Evolutionary conservation across 2,888 invertebrate species (phyloP).

Genomic region (Anthophora plumipes): DNA sequence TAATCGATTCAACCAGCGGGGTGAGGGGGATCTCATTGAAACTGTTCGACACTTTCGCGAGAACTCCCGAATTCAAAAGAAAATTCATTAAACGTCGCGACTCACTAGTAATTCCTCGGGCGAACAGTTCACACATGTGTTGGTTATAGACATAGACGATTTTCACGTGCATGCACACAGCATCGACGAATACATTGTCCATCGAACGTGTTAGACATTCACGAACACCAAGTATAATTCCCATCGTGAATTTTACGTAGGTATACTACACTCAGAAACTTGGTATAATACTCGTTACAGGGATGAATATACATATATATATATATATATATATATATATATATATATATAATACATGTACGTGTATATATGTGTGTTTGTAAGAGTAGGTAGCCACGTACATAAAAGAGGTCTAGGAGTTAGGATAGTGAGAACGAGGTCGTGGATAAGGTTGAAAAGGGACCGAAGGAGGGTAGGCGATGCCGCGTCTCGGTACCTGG

Average conservation of each 20-base stretch:
- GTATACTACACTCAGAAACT: slow-evolving; percentile 25
- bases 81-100: slow-evolving; percentile 26
- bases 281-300: slow-evolving; percentile 30
- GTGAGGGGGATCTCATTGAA: slow-evolving; percentile 28
- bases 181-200: slow-evolving; percentile 26
- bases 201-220: slow-evolving; percentile 17
- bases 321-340: slow-evolving; percentile 4
- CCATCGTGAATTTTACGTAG: slow-evolving; percentile 22
- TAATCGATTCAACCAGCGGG: not conserved
- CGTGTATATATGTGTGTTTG: not conserved
- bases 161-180: slow-evolving; percentile 7
- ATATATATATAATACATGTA: not conserved
- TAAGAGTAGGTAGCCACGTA: slow-evolving; percentile 22
- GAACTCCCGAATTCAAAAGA: slow-evolving; percentile 9
- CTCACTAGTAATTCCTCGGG: slow-evolving; percentile 8
- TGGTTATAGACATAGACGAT: slow-evolving; percentile 5
- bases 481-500: slow-evolving; percentile 62
- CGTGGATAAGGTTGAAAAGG: slow-evolving; percentile 58
- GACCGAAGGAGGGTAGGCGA: slow-evolving; percentile 53
- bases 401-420: slow-evolving; percentile 29
- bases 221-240: slow-evolving; percentile 31
- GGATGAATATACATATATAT: slow-evolving; percentile 12
- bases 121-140: slow-evolving; percentile 4
- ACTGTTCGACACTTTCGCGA: slow-evolving; percentile 13
- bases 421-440: slow-evolving; percentile 21